Conservation (phyloP, 1,140 invertebrate species). For the Microvelia longipes region DNA sequence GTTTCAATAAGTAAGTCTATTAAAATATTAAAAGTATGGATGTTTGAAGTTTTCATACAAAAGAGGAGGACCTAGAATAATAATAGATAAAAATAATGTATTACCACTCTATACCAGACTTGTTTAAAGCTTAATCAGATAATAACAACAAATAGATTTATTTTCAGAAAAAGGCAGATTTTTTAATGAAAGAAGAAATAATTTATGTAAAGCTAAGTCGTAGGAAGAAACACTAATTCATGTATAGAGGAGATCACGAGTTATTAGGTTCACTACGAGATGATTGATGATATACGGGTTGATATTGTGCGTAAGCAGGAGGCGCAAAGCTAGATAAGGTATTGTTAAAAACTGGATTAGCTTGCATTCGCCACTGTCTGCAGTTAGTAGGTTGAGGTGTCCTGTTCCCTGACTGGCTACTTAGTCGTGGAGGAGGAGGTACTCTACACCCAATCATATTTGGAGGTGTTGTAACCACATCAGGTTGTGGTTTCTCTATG, state of each 20-base stretch:
- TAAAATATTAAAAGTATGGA: no score
- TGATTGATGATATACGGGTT: constrained; percentile 17
- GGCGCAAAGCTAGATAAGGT: constrained; percentile 11
- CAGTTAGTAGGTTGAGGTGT: background rate
- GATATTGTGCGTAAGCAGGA: constrained; percentile 13
- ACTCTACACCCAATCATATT: background rate
- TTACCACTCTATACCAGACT: no score
- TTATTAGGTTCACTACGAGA: constrained; percentile 15
- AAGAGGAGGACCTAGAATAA: no score
- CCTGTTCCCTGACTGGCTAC: background rate
- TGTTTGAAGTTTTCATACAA: no score
- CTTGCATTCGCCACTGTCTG: constrained; percentile 6
- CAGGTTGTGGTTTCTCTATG: background rate
- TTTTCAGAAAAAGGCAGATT: no score
- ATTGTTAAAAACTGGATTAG: constrained; percentile 10
- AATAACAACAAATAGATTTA: no score
- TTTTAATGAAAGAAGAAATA: no score
- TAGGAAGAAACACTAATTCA: background rate
- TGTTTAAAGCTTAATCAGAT: no score
- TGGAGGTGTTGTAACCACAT: background rate
- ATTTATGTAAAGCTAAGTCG: no score
- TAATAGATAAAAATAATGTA: no score
- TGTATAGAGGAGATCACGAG: constrained; percentile 1
- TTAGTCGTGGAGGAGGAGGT: background rate
- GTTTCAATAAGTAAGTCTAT: no score